These are phyloP conservation scores for Calephelis perditalis DNA, from an alignment of 2,888 invertebrate genomes.

Conservation along the genomic window DNA sequence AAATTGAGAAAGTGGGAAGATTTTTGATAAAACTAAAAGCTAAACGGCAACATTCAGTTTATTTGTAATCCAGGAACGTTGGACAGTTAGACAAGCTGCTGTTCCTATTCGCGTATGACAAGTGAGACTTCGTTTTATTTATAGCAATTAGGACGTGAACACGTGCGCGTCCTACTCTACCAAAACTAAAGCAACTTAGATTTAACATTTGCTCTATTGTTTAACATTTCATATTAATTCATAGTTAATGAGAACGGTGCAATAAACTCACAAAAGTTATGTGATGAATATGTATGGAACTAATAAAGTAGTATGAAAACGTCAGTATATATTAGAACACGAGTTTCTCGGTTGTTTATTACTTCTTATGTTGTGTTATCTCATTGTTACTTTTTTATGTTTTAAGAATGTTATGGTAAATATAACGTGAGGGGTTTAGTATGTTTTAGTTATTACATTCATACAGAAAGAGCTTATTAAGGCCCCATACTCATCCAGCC, in stretches of 20 bases:
- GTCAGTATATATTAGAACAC: too few species aligned
- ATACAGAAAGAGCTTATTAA: too few species aligned
- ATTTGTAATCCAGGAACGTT: not conserved
- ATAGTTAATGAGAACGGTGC: too few species aligned
- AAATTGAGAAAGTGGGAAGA: too few species aligned
- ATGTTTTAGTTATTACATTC: too few species aligned
- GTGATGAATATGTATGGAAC: too few species aligned
- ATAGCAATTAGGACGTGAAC: constrained; percentile 10
- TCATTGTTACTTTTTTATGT: not conserved
- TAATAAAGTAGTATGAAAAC: too few species aligned
- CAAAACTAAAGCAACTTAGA: constrained; percentile 10
- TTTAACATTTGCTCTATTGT: not conserved
- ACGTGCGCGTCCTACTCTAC: constrained; percentile 27
- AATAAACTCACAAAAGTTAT: not conserved
- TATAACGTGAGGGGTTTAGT: too few species aligned
- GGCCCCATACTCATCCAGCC: too few species aligned
- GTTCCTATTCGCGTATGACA: not conserved
- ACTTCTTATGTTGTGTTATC: constrained; percentile 4
- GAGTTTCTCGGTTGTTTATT: not conserved
- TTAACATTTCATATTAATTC: not conserved
- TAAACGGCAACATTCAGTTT: too few species aligned
- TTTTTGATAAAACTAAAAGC: too few species aligned
- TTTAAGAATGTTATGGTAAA: not conserved
- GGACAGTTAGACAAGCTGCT: not conserved
- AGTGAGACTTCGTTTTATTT: constrained; percentile 1